A percentile compares a stretch with the other conserved stretches of the same genome.
Conservation (phyloP, 35 echinoderm and acorn worm species). For the Acanthaster planci region DNA sequence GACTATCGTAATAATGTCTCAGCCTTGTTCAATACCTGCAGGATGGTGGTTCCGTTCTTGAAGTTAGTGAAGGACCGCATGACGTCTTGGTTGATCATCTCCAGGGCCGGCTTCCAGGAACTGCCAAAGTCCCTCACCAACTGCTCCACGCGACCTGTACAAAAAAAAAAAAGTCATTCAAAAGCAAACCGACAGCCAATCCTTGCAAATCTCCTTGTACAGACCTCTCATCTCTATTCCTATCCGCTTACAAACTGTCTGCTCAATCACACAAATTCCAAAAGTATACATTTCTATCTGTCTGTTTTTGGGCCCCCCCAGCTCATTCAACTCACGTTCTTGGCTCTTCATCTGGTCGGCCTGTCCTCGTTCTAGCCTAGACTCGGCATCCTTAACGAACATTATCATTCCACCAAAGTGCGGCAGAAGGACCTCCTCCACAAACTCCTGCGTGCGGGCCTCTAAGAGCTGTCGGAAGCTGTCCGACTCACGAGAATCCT, state of each 20-base stretch:
- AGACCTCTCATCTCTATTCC: too few species aligned
- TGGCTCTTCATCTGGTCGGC: slow-evolving; percentile 87
- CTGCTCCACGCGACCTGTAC: slow-evolving; percentile 79
- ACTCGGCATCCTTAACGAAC: slow-evolving; percentile 96
- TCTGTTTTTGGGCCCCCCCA: too few species aligned
- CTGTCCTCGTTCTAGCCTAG: slow-evolving; percentile 75
- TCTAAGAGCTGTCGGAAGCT: slow-evolving; percentile 85
- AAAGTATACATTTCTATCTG: background rate
- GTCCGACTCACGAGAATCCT: slow-evolving; percentile 84
- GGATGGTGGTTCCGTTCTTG: slow-evolving; percentile 96
- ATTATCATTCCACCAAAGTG: slow-evolving; percentile 94
- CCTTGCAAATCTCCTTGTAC: too few species aligned
- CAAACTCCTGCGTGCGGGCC: slow-evolving; percentile 90
- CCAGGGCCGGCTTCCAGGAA: slow-evolving; percentile 88
- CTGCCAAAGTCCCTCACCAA: slow-evolving; percentile 82
- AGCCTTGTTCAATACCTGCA: slow-evolving; percentile 71
- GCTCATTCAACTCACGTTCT: slow-evolving; percentile 87
- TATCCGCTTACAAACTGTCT: too few species aligned
- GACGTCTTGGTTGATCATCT: slow-evolving; percentile 91
- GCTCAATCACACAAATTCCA: background rate
- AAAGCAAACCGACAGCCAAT: too few species aligned
- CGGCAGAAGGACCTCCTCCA: slow-evolving; percentile 88
- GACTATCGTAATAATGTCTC: background rate
- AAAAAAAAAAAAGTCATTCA: slow-evolving; percentile 21
- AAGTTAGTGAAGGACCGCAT: slow-evolving; percentile 99